Conservation (phyloP, 2,113 vertebrate genomes). For the Pantherophis guttatus region DNA sequence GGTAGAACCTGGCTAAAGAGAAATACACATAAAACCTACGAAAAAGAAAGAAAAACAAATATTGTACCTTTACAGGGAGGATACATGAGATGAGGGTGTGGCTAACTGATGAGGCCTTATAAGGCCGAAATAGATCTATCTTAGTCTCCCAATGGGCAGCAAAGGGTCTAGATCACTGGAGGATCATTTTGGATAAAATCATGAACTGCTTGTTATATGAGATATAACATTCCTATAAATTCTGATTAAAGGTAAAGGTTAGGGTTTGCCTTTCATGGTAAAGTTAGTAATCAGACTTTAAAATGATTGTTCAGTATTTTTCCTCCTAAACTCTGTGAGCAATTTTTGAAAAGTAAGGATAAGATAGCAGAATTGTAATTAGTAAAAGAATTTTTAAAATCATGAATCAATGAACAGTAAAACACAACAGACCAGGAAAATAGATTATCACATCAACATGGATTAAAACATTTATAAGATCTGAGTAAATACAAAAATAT, state of each 20-base stretch:
- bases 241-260: conserved; percentile 22
- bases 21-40: no score
- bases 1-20: no score
- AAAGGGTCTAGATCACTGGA: background rate
- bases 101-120: no score
- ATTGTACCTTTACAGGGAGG: no score
- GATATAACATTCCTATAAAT: conserved; percentile 5
- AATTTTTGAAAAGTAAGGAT: background rate
- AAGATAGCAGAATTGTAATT: background rate
- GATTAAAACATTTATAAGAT: background rate
- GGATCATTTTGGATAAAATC: conserved; percentile 16
- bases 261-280: background rate
- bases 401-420: background rate
- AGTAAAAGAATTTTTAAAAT: background rate
- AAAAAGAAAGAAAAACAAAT: no score
- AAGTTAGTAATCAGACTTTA: background rate
- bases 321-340: background rate
- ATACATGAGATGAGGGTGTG: no score
- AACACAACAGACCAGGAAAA: background rate
- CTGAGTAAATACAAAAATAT: background rate
- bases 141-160: no score
- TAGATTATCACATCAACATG: background rate
- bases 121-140: no score
- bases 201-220: conserved; percentile 33
- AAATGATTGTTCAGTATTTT: background rate